Evolutionary conservation across 1,140 invertebrate species (phyloP), one percentile per base, ranked within the genome.

Genomic region (Monomorium pharaonis): DNA sequence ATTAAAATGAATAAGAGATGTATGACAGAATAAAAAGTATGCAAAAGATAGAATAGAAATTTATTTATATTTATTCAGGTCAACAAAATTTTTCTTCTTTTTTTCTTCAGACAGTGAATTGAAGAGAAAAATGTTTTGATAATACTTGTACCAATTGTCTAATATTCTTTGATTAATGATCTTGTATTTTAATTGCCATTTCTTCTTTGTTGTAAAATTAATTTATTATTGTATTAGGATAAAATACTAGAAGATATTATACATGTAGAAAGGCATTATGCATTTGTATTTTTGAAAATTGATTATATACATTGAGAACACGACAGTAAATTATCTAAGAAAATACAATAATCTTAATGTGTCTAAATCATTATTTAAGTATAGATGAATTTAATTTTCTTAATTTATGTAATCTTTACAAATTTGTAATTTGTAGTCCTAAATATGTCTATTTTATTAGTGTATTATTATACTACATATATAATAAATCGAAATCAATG

Each of bases 81-180:
- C 70, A 70, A 81, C 37, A 42, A 30, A 56, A 27, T 9, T 21
- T 1, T 74, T 18, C 63, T 18, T 47, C 6, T 10, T n/a, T 51
- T 67, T n/a, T 54, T 18, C 10, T 2, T 14, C 10, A 72, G 5
- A 74, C 47, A 83, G 21, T 21, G 14, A 30, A 74, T 47, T 9
- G n/a, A 58, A 18, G 9, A 18, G 14, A 51, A 33, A 81, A 37
- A 44, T 58, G 18, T 72, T 83, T 83, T 21, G 14, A 83, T 69
- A 42, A 63, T 49, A 47, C 10, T 21, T n/a, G 3, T 33, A 33
- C 4, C 5, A 18, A 56, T 6, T 44, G 1, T 70, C 2, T 51
- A n/a, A 7, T 21, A 70, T 16, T 72, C 3, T 47, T 44, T 24
- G 14, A 72, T 47, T 58, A 81, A 72, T 44, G 10, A 3, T 56